phyloP scores from a whole-genome alignment of 2,113 vertebrate species.

The Gobius niger region DNA sequence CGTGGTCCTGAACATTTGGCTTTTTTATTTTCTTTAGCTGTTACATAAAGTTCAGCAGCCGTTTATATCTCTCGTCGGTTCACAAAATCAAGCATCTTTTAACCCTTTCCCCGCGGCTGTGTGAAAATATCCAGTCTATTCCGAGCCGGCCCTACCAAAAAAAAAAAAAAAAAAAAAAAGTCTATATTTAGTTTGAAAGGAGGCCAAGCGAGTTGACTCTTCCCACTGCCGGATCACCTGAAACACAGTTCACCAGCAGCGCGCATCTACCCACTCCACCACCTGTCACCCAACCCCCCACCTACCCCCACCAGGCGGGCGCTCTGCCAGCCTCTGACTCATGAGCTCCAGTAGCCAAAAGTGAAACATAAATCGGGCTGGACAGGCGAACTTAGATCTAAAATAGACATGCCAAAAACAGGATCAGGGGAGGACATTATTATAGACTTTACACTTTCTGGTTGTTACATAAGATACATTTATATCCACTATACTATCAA shows the following conservation, averaged over 20 bases:
- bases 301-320: slow-evolving; percentile 33
- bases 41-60: background rate
- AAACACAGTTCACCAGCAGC: slow-evolving; percentile 35
- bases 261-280: slow-evolving; percentile 22
- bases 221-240: slow-evolving; percentile 26
- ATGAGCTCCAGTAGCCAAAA: slow-evolving; percentile 13
- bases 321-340: slow-evolving; percentile 43
- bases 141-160: background rate
- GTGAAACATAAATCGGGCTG: slow-evolving; percentile 28
- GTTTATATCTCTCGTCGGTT: background rate
- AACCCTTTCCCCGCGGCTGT: background rate
- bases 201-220: slow-evolving; percentile 37
- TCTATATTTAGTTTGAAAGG: slow-evolving; percentile 24
- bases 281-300: slow-evolving; percentile 31
- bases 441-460: too few species aligned
- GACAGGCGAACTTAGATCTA: slow-evolving; percentile 6
- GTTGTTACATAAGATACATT: too few species aligned
- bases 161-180: background rate
- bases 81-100: background rate
- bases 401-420: background rate
- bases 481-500: too few species aligned
- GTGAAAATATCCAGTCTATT: background rate
- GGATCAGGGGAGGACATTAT: too few species aligned
- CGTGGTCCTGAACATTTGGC: background rate
- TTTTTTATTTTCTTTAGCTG: too few species aligned